A percentile compares a stretch with the other conserved stretches of the same genome.
These are phyloP conservation scores for Periophthalmus modestus DNA, from an alignment of 2,113 vertebrate species.

Conservation along the genomic window DNA sequence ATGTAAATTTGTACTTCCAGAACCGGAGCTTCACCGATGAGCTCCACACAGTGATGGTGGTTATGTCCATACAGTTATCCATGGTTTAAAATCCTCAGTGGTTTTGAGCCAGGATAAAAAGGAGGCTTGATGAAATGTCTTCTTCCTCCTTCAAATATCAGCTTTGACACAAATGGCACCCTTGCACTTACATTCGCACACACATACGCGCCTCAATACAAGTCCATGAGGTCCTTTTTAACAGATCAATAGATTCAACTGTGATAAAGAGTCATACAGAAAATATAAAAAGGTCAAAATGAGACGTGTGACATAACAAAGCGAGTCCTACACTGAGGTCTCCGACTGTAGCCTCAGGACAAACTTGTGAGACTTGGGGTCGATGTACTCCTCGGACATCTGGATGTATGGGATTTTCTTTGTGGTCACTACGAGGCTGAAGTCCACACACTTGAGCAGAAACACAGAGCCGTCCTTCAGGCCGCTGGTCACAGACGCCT, in stretches of 20 bases:
- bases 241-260: conserved; percentile 63
- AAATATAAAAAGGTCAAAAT: conserved; percentile 66
- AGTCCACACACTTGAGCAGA: conserved; percentile 90
- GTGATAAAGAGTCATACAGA: conserved; percentile 67
- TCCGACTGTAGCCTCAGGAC: conserved; percentile 95
- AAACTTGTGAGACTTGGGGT: conserved; percentile 97
- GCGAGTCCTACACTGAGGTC: conserved; percentile 85
- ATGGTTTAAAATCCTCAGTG: conserved; percentile 21
- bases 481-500: conserved; percentile 90
- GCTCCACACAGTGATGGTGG: not conserved
- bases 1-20: too few species aligned
- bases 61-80: conserved; percentile 4
- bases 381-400: conserved; percentile 92
- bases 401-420: conserved; percentile 92
- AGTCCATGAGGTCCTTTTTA: conserved; percentile 15
- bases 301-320: conserved; percentile 12
- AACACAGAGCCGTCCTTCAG: conserved; percentile 87
- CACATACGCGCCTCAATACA: conserved; percentile 3
- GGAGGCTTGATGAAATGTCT: not conserved
- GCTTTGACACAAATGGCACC: conserved; percentile 25
- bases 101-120: conserved; percentile 25
- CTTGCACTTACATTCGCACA: conserved; percentile 4
- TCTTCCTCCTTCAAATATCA: conserved; percentile 7
- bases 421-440: conserved; percentile 89
- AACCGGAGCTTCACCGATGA: too few species aligned